These are phyloP conservation scores for Lindbergichthys nudifrons DNA, from an alignment of 2,797 vertebrate species.

Conservation along the genomic window DNA sequence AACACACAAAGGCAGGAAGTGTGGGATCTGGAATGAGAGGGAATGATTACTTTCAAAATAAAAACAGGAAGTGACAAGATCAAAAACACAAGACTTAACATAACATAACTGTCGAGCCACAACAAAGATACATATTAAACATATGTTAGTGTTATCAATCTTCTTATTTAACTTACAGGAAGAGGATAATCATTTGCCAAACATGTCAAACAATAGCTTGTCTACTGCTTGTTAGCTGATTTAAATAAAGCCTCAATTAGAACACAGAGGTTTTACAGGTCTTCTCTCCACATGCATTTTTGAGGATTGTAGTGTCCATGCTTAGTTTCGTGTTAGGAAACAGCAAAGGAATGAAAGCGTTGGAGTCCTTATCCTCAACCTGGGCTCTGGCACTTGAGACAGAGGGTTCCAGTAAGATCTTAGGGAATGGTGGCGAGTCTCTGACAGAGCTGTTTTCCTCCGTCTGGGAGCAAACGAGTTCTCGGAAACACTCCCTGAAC, in stretches of 20 bases:
- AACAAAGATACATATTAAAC: too few species aligned
- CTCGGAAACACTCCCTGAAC: constrained; percentile 85
- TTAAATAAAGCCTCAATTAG: constrained; percentile 39
- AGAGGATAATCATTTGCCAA: background rate
- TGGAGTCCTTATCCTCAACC: constrained; percentile 41
- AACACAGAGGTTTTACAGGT: constrained; percentile 62
- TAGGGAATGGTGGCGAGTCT: constrained; percentile 75
- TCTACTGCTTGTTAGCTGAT: background rate
- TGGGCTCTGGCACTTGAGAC: constrained; percentile 50
- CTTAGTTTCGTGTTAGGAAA: constrained; percentile 55
- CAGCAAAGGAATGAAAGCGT: constrained; percentile 54
- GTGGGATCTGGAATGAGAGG: too few species aligned
- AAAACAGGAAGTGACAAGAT: too few species aligned
- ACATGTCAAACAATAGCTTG: background rate
- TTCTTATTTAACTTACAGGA: background rate
- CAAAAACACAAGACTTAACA: too few species aligned
- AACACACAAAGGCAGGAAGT: too few species aligned
- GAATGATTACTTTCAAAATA: too few species aligned
- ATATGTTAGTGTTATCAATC: background rate
- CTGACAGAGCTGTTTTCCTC: constrained; percentile 65
- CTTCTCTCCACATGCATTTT: constrained; percentile 46
- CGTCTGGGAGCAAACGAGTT: constrained; percentile 77
- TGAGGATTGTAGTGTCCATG: constrained; percentile 44
- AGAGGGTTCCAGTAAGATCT: constrained; percentile 61
- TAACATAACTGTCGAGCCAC: too few species aligned